Evolutionary conservation across 2,113 vertebrate species (phyloP).

Genomic region (Coptodon rendalli): DNA sequence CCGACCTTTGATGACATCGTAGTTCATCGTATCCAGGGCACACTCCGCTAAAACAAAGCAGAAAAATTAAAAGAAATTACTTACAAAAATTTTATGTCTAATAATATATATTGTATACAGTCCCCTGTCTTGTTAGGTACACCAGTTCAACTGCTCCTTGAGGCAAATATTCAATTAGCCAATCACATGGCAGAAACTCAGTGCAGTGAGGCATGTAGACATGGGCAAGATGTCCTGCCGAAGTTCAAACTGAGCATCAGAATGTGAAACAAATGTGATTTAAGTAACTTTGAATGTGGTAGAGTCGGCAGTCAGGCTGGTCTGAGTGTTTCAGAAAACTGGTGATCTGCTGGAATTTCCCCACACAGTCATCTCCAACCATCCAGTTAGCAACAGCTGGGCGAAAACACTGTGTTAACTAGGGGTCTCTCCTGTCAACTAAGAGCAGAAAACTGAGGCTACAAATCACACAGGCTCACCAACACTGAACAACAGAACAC

Average conservation of each 20-base stretch:
- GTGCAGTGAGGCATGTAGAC: not conserved
- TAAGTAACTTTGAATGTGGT: not conserved
- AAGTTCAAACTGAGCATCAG: not conserved
- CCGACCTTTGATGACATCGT: conserved; percentile 92
- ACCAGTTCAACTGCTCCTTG: not conserved
- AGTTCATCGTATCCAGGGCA: conserved; percentile 98
- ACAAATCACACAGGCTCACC: not conserved
- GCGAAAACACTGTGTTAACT: not conserved
- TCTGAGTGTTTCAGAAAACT: not conserved
- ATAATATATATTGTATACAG: not conserved
- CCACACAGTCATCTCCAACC: not conserved
- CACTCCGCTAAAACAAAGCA: conserved; percentile 79
- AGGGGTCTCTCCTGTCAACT: not conserved
- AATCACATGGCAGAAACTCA: not conserved
- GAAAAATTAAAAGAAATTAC: not conserved
- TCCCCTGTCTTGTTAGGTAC: not conserved
- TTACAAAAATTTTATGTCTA: not conserved
- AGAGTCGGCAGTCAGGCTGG: too few relatives aligned
- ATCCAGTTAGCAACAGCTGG: not conserved
- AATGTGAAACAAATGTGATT: not conserved
- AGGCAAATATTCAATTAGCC: not conserved
- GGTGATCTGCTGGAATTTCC: not conserved
- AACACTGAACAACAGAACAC: not conserved
- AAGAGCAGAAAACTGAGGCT: not conserved
- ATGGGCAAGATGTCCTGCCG: not conserved